Conservation (phyloP, 1,140 invertebrate species). For the Drosophila rufa region DNA sequence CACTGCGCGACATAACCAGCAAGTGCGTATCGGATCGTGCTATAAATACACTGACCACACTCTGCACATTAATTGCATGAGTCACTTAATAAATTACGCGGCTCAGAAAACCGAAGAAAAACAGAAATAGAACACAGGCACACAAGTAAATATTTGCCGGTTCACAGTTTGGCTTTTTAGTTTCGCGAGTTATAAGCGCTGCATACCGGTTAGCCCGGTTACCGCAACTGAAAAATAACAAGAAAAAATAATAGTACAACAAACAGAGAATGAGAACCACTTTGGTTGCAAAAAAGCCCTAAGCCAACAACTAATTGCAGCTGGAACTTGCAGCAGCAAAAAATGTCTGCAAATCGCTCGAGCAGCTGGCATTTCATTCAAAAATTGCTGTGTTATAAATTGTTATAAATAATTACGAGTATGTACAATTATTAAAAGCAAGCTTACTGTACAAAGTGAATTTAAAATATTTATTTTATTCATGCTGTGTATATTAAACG, state of each 20-base stretch:
- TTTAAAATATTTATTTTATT: background rate
- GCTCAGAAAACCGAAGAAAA: constrained; percentile 18
- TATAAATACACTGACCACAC: constrained; percentile 10
- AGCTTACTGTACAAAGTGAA: background rate
- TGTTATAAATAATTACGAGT: background rate
- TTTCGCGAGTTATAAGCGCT: constrained; percentile 38
- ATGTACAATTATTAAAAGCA: background rate
- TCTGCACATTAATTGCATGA: constrained; percentile 25
- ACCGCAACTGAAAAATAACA: background rate
- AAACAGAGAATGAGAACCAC: constrained; percentile 25
- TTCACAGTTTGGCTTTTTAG: constrained; percentile 11
- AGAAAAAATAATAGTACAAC: background rate
- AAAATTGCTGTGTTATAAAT: background rate
- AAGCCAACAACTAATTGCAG: constrained; percentile 12
- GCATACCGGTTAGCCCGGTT: constrained; percentile 65
- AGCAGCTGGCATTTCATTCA: background rate
- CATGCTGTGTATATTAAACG: too few relatives aligned
- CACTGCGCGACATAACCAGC: constrained; percentile 32
- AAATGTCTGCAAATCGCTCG: background rate
- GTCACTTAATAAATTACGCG: constrained; percentile 55
- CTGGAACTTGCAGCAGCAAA: background rate
- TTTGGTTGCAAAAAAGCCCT: constrained; percentile 22
- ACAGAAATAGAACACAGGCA: constrained; percentile 27
- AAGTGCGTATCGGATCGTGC: constrained; percentile 5
- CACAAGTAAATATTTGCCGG: constrained; percentile 53